Percentiles rank a stretch among this genome's conserved stretches.
These are phyloP conservation scores for Globia sparganii DNA, from an alignment of 2,888 invertebrate species.

Conservation along the genomic window DNA sequence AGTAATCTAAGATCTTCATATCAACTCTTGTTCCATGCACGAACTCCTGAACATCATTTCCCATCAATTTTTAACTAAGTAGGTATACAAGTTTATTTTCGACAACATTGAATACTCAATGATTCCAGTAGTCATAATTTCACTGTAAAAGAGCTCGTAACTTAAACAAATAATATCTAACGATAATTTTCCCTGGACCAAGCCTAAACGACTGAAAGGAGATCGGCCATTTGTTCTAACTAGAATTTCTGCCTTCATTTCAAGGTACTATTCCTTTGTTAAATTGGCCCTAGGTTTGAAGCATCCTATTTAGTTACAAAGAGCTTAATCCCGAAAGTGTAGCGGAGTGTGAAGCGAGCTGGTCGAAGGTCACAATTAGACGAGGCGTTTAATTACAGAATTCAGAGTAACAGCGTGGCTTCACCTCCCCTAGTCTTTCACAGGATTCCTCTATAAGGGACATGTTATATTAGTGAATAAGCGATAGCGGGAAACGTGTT, in stretches of 20 bases:
- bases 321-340: constrained; percentile 76
- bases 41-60: background rate
- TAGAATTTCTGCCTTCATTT: constrained; percentile 6
- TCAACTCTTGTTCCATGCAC: background rate
- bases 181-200: background rate
- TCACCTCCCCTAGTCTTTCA: constrained; percentile 86
- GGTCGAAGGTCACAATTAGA: constrained; percentile 88
- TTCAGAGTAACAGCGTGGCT: constrained; percentile 87
- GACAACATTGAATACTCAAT: background rate
- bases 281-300: constrained; percentile 49
- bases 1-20: no score
- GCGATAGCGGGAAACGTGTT: constrained; percentile 47
- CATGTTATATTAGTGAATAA: constrained; percentile 25
- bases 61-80: no score
- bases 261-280: constrained; percentile 17
- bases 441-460: constrained; percentile 79
- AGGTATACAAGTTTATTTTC: background rate
- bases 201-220: background rate
- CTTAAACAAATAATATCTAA: background rate
- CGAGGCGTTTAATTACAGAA: constrained; percentile 89
- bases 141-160: background rate
- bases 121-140: background rate
- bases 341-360: constrained; percentile 79
- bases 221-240: constrained; percentile 3
- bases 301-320: constrained; percentile 72